Conservation (phyloP, 2,797 vertebrate species). For the Takifugu ocellatus region DNA sequence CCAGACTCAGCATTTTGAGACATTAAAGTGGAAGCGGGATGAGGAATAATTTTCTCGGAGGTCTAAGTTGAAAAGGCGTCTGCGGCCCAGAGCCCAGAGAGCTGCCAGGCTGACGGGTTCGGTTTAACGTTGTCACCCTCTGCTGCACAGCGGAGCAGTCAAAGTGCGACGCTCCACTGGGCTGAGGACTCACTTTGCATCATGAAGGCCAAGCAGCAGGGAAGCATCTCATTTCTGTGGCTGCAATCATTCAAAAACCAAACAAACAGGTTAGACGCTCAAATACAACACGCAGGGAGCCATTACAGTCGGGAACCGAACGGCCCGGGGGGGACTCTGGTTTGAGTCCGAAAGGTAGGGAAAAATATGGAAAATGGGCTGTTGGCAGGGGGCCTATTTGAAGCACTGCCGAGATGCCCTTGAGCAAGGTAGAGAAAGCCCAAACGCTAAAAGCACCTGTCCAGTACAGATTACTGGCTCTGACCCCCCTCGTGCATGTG, state of each 20-base stretch:
- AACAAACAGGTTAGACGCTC: not conserved
- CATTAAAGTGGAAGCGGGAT: slow-evolving; percentile 34
- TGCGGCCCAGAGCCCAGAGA: slow-evolving; percentile 19
- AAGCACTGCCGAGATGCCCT: no score
- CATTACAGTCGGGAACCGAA: no score
- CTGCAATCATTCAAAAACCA: no score
- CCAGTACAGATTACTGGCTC: no score
- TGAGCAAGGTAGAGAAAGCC: no score
- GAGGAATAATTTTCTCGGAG: slow-evolving; percentile 20
- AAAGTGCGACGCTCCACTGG: slow-evolving; percentile 17
- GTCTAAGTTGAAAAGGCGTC: slow-evolving; percentile 25
- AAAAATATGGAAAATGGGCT: no score
- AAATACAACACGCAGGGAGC: no score
- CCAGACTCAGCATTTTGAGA: not conserved
- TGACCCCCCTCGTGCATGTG: no score
- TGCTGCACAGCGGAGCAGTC: slow-evolving; percentile 12
- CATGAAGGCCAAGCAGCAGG: slow-evolving; percentile 13
- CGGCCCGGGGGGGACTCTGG: no score
- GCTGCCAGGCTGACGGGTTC: slow-evolving; percentile 28
- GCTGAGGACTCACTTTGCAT: slow-evolving; percentile 18
- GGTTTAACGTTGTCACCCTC: slow-evolving; percentile 27
- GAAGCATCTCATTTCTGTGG: slow-evolving; percentile 14
- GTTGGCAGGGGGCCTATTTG: no score
- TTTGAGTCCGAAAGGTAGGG: no score
- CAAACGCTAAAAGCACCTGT: no score